Evolutionary conservation across 1,140 invertebrate species (phyloP).

Genomic region (Pemphigus obesinymphae): DNA sequence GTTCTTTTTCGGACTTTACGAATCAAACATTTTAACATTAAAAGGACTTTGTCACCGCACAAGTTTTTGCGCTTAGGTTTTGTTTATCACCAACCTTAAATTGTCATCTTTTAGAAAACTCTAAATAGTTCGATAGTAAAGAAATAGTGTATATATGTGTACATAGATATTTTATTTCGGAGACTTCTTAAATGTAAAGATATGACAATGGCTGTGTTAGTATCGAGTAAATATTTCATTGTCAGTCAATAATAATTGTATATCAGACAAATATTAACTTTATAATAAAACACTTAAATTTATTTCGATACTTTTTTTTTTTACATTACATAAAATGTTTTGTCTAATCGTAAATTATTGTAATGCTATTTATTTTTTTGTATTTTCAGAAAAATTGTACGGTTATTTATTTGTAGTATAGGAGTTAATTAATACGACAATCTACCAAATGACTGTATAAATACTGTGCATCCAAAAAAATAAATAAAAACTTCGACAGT

Average conservation of each 20-base stretch:
- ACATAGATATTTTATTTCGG: no score
- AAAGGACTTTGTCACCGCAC: neutral
- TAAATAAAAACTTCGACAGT: no score
- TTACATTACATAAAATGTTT: no score
- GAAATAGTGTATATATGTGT: no score
- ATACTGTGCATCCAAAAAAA: no score
- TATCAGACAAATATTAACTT: no score
- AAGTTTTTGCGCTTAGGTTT: neutral
- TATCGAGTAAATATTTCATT: neutral
- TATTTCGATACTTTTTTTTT: no score
- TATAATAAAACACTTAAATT: no score
- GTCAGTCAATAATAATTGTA: no score
- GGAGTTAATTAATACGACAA: neutral
- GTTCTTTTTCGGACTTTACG: neutral
- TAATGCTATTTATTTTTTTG: neutral
- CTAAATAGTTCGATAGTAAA: neutral
- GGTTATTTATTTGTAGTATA: neutral
- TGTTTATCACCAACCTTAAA: neutral
- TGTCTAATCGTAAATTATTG: no score
- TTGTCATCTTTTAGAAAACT: neutral
- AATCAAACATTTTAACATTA: slow-evolving; percentile 13
- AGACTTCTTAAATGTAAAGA: neutral
- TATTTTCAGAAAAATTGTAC: neutral
- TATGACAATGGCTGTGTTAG: neutral
- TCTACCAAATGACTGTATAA: neutral